Base-by-base conservation (phyloP, 1,140 invertebrate species). In the Drosophila persimilis region DNA sequence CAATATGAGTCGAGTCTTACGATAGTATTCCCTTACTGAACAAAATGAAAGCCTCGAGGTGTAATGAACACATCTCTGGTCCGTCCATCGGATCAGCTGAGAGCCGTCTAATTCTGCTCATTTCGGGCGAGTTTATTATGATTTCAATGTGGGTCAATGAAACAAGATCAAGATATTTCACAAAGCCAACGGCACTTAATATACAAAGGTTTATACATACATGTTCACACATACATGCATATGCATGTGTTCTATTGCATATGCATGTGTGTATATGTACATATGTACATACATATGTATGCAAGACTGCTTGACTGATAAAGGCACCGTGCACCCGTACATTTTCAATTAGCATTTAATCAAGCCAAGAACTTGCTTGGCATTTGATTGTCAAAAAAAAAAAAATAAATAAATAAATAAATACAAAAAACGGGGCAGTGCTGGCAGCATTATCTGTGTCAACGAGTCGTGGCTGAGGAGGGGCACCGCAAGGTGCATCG, bases 341-440 rank as follows among this genome's bases (percentile, higher is more conserved):
- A 71, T 55, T 71, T 64, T 77, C 74, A 77, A 77, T 77, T 77
- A 77, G 66, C 66, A 77, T 77, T 77, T 77, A 77, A 77, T 77
- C 66, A 77, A 65, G 73, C 59, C 45, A 77, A 75, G 73, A 75
- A 75, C 73, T 66, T 44, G 72, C 71, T 75, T 75, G 73, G 71
- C 73, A 66, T 74, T 75, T 74, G 55, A 74, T 75, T 66, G 55
- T 74, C 60, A 55, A 74, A 67, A 72, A 48, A 66, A 29, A 48
- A 44, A 41, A 39, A 17, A 17, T 17, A 17, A 17, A 17, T 17
- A 54, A 74, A 66, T 67, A 48, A 66, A 26, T 44, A 48, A 41
- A 44, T 35, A 8, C 13, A 29, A 17, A 24, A 43, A 54, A 13
- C 54, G 58, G 48, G 20, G 39, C 13, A 24, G 17, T 65, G 66